Base-by-base conservation (phyloP, 1,140 invertebrate species). In the Meloidogyne exigua region DNA sequence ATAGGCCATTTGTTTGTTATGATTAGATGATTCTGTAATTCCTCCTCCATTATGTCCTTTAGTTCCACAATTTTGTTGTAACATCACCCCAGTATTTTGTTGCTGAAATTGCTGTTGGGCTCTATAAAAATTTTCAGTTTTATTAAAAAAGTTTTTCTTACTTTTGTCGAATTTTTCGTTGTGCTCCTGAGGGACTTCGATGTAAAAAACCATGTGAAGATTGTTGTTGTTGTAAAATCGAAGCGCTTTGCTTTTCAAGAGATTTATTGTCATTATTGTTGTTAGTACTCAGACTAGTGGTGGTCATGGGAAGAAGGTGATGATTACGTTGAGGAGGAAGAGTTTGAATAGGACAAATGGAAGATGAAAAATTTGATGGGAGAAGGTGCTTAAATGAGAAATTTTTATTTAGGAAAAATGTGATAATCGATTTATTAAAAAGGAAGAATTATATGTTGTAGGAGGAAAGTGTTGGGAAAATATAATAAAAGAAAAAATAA, bases 151-250 rank as follows among this genome's bases (percentile, higher is more conserved):
- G 12, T 5, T 25, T 71, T 26, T 23, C 72, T 28, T 15, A 73
- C 72, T 73, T 73, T 73, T 73, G 72, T 15, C 72, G 72, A 28
- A 73, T 73, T 73, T 73, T 73, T 15, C 72, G 42, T 65, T 66
- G 72, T n/a, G 72, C 72, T 36, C 72, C 72, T 36, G 72, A 73
- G 26, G 72, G 72, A 65, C 72, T 73, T 25, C 72, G 57, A 73
- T 73, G 72, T 12, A 73, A 65, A 23, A 73, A n/a, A 32, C 25
- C 23, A 18, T 62, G 25, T 5, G 23, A 32, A 9, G 18, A n/a
- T 57, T 57, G 49, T 57, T 57, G 44, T 49, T 44, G 44, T 18
- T 57, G 49, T 57, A n/a, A 57, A 0, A 57, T 3, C 21, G n/a
- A 57, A 7, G 49, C n/a, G 18, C 10, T 57, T 57, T 57, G 49